Evolutionary conservation across 2,797 vertebrate species (phyloP).

Genomic region (Platyrinchus mystaceus): DNA sequence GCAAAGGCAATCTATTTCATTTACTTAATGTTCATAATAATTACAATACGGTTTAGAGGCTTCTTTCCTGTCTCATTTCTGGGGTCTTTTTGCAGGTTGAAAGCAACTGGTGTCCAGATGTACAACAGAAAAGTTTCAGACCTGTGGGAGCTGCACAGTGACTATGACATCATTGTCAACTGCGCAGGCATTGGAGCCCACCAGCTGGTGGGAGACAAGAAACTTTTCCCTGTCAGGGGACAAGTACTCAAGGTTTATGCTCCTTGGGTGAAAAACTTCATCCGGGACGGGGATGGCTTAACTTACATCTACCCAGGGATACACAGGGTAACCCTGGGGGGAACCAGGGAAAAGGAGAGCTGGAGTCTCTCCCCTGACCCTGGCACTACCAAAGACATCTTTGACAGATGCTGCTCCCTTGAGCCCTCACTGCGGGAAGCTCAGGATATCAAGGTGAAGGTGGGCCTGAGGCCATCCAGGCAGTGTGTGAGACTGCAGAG

Average conservation of each 20-base stretch:
- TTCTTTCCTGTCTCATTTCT: neutral
- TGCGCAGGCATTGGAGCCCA: conserved; percentile 87
- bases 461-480: conserved; percentile 87
- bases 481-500: conserved; percentile 78
- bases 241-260: conserved; percentile 88
- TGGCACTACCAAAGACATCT: conserved; percentile 74
- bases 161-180: conserved; percentile 87
- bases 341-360: conserved; percentile 82
- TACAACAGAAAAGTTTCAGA: conserved; percentile 75
- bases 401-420: conserved; percentile 81
- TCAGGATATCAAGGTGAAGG: conserved; percentile 72
- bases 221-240: conserved; percentile 83
- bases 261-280: conserved; percentile 91
- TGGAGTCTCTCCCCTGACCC: conserved; percentile 79
- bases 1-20: neutral
- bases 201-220: conserved; percentile 74
- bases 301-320: conserved; percentile 90
- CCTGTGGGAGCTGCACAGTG: conserved; percentile 79
- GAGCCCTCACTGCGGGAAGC: conserved; percentile 83
- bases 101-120: conserved; percentile 75
- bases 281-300: conserved; percentile 80
- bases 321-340: conserved; percentile 81
- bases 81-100: conserved; percentile 76
- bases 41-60: neutral
- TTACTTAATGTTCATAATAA: neutral